phyloP scores from a whole-genome alignment of 2,888 invertebrate species.

The Hofmannophila pseudospretella region DNA sequence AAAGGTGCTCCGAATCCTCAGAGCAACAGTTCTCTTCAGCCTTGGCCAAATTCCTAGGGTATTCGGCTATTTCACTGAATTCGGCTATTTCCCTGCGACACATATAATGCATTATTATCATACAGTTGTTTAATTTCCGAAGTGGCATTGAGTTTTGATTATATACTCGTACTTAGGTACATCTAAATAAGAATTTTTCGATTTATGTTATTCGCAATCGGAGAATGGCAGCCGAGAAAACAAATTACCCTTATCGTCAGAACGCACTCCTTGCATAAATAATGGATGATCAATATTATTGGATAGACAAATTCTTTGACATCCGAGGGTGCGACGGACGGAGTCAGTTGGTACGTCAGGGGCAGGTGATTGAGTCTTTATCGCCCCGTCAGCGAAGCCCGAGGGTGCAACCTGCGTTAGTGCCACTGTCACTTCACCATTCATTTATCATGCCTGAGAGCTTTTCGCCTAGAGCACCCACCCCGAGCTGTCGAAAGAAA shows the following conservation, averaged over 20 bases:
- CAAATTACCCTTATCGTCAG: constrained; percentile 33
- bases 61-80: too few species aligned
- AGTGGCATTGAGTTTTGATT: too few species aligned
- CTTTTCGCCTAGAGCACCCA: constrained; percentile 26
- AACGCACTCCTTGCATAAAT: constrained; percentile 38
- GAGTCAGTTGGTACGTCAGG: constrained; percentile 42
- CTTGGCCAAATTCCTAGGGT: too few species aligned
- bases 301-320: constrained; percentile 36
- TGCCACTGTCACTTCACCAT: constrained; percentile 44
- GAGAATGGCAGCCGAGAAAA: constrained; percentile 11
- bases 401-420: constrained; percentile 47
- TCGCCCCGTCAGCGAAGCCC: constrained; percentile 35
- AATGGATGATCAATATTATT: constrained; percentile 46
- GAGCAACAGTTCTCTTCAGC: too few species aligned
- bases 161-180: too few species aligned
- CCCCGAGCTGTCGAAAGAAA: constrained; percentile 19
- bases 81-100: too few species aligned
- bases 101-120: too few species aligned
- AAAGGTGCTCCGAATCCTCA: too few species aligned
- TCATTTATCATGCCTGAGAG: constrained; percentile 47
- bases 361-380: constrained; percentile 64
- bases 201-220: constrained; percentile 11
- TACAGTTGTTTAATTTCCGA: too few species aligned
- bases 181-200: too few species aligned
- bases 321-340: constrained; percentile 10